Evolutionary conservation across 1,140 invertebrate genomes (phyloP).

Genomic region (Acromyrmex heyeri): DNA sequence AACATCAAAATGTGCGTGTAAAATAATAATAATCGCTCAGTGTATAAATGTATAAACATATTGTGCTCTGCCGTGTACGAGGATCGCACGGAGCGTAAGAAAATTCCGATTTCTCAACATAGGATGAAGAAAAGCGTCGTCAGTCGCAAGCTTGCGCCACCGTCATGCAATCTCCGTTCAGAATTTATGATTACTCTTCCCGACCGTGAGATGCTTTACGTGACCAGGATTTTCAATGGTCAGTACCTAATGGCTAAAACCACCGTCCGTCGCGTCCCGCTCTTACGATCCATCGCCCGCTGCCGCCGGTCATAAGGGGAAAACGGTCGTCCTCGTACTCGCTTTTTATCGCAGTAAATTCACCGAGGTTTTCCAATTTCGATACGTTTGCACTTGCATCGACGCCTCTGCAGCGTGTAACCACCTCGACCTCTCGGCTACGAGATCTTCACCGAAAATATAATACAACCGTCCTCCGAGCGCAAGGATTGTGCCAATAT

Average conservation of each 20-base stretch:
- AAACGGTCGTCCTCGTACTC: conserved; percentile 28
- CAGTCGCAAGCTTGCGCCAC: conserved; percentile 72
- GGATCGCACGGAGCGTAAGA: background rate
- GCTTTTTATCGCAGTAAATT: conserved; percentile 57
- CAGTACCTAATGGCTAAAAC: conserved; percentile 68
- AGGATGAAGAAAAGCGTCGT: conserved; percentile 75
- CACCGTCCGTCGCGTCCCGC: conserved; percentile 33
- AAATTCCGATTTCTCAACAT: conserved; percentile 31
- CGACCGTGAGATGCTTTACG: conserved; percentile 79
- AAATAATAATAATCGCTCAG: conserved; percentile 3
- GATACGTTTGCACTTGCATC: conserved; percentile 47
- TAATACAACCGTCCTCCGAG: conserved; percentile 37
- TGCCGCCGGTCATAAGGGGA: conserved; percentile 33
- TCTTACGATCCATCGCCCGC: conserved; percentile 39
- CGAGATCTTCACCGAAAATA: conserved; percentile 23
- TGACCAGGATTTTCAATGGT: conserved; percentile 78
- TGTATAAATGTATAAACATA: background rate
- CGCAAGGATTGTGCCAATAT: conserved; percentile 55
- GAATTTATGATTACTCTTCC: conserved; percentile 81
- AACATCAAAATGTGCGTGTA: background rate
- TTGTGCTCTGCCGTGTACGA: background rate
- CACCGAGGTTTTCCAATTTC: conserved; percentile 60
- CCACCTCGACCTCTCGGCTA: background rate
- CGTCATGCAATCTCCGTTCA: conserved; percentile 72
- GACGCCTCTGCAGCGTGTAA: background rate